phyloP scores from a whole-genome alignment of 2,113 vertebrate genomes.

The Taxidea taxus region DNA sequence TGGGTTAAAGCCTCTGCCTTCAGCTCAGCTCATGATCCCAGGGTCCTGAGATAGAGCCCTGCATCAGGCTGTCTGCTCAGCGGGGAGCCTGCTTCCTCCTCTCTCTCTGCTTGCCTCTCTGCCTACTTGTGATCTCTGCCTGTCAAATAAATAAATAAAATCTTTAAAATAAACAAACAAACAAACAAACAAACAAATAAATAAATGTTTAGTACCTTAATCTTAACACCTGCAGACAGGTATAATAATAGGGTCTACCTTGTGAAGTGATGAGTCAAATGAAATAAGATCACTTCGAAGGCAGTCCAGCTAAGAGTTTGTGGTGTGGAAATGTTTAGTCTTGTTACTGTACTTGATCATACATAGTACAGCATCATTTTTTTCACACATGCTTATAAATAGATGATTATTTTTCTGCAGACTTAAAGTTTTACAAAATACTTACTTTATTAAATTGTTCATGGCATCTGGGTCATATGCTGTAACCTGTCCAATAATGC shows the following conservation, averaged over 20 bases:
- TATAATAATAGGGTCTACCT: neutral
- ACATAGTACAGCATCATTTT: neutral
- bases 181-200: too few species aligned
- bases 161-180: too few species aligned
- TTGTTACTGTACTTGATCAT: neutral
- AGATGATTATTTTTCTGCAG: neutral
- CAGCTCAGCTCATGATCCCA: too few species aligned
- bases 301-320: neutral
- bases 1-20: too few species aligned
- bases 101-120: too few species aligned
- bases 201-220: neutral
- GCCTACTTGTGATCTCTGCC: too few species aligned
- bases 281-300: neutral
- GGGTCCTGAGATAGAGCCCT: too few species aligned
- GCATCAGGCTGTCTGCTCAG: too few species aligned
- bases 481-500: constrained; percentile 90
- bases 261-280: neutral
- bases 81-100: too few species aligned
- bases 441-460: constrained; percentile 93
- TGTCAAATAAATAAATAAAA: too few species aligned
- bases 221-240: neutral
- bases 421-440: neutral
- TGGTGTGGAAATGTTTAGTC: neutral
- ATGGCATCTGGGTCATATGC: constrained; percentile 93
- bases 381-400: neutral